Conservation (phyloP, 2,888 invertebrate genomes). For the Scaptomyza flava region DNA sequence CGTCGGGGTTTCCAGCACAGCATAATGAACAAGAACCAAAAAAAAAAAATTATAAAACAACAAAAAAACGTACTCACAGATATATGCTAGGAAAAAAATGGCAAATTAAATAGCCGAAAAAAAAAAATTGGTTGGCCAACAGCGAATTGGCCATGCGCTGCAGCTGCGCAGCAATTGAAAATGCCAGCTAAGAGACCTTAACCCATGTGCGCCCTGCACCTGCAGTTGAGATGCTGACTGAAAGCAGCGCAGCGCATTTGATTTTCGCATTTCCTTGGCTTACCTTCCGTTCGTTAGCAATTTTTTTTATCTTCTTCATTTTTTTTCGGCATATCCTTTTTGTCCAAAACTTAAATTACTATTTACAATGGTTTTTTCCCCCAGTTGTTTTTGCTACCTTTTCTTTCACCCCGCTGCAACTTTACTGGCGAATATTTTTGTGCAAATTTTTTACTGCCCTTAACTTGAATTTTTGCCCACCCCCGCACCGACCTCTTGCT, state of each 20-base stretch:
- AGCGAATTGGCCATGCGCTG: slow-evolving; percentile 58
- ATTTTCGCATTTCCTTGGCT: slow-evolving; percentile 75
- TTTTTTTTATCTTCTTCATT: slow-evolving; percentile 25
- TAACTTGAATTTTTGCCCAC: slow-evolving; percentile 36
- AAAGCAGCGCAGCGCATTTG: slow-evolving; percentile 70
- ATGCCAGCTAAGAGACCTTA: slow-evolving; percentile 37
- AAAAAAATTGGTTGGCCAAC: slow-evolving; percentile 55
- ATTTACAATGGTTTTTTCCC: slow-evolving; percentile 70
- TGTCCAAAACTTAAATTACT: slow-evolving; percentile 75
- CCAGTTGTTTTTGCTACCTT: slow-evolving; percentile 42
- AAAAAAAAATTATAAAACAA: slow-evolving; percentile 30
- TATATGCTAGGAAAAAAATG: slow-evolving; percentile 75
- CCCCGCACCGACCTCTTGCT: slow-evolving; percentile 33
- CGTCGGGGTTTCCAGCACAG: slow-evolving; percentile 78
- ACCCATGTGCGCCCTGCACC: slow-evolving; percentile 43
- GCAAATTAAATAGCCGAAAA: slow-evolving; percentile 79
- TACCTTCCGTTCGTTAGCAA: slow-evolving; percentile 71
- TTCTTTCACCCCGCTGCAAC: slow-evolving; percentile 23
- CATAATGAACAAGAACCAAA: slow-evolving; percentile 74
- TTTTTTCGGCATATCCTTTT: slow-evolving; percentile 65
- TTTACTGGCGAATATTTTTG: slow-evolving; percentile 55
- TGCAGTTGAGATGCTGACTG: slow-evolving; percentile 33
- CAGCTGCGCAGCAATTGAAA: slow-evolving; percentile 67
- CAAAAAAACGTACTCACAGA: slow-evolving; percentile 56
- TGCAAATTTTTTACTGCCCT: slow-evolving; percentile 48